phyloP scores from a whole-genome alignment of 2,797 vertebrate genomes.

The Trematomus bernacchii region DNA sequence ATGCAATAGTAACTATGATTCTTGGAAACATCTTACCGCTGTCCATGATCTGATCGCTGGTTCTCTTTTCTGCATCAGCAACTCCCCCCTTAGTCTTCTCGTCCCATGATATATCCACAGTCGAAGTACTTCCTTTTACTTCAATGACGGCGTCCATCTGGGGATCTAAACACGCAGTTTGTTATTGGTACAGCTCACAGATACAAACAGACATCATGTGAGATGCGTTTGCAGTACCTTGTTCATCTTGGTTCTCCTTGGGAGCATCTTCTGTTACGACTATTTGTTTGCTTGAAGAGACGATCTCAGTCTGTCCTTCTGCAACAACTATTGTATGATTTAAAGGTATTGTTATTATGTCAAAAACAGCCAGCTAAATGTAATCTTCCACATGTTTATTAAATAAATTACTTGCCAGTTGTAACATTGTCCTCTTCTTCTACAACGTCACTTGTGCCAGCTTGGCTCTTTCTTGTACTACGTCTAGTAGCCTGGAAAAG shows the following conservation, averaged over 20 bases:
- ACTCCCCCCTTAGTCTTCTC: conserved; percentile 19
- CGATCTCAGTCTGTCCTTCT: conserved; percentile 32
- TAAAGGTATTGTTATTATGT: neutral
- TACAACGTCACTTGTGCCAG: neutral
- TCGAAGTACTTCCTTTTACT: conserved; percentile 38
- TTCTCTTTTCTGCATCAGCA: neutral
- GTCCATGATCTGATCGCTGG: neutral
- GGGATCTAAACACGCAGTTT: conserved; percentile 33
- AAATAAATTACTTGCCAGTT: conserved; percentile 40
- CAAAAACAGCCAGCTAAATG: neutral
- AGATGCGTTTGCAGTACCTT: conserved; percentile 27
- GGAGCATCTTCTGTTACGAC: neutral
- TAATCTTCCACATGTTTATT: neutral
- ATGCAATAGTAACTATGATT: neutral
- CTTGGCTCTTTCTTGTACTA: conserved; percentile 35
- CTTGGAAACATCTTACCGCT: conserved; percentile 16
- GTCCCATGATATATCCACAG: conserved; percentile 52
- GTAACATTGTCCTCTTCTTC: conserved; percentile 9
- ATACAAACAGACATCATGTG: neutral
- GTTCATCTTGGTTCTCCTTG: conserved; percentile 5
- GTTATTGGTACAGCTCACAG: conserved; percentile 24
- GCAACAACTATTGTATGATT: neutral
- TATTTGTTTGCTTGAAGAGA: neutral
- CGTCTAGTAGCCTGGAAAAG: conserved; percentile 40
- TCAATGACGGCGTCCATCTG: conserved; percentile 42